Base-by-base conservation (phyloP, 2,888 invertebrate genomes). In the Blera fallax region DNA sequence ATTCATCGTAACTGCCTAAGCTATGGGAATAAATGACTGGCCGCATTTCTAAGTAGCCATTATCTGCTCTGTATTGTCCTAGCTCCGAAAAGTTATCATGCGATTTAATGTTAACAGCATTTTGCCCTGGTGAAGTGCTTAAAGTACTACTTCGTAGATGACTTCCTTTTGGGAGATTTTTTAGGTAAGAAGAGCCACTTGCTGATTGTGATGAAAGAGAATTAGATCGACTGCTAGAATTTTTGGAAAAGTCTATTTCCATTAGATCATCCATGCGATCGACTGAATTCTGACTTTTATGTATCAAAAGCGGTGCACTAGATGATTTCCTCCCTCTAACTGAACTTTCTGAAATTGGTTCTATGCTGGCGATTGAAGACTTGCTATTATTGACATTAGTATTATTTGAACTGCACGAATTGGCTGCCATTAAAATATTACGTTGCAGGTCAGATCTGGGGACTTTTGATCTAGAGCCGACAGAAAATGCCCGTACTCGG, bases 181-280 rank as follows among this genome's bases (percentile, higher is more conserved):
- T 37, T 18, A 21, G 62, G 11, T 65, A 72, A 16, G 78, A 76
- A 16, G 87, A 79, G 37, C 60, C 29, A 67, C 79, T 48, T 29
- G 76, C 58, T 16, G 87, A 73, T 40, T 81, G 82, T 21, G 77
- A 77, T 54, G 85, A 81, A 11, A 72, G 56, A 0, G 87, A 87
- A 60, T 79, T 89, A 6, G 89, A 89, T 58, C 88, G 74, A 78
- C 88, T 72, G 73, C 88, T 80, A 62, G 89, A 81, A 79, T 88
- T 89, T 85, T 92, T 93, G 0, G 94, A 94, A 89, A 95, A 96
- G 90, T 96, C 96, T 87, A 97, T 94, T 92, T 96, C 96, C 96
- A 97, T 97, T 88, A 97, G 93, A 92, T 97, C 96, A 87, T 95
- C 95, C 94, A 95, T 95, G 1, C 94, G 93, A 87, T 94, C 94